Evolutionary conservation across 2,888 invertebrate species (phyloP).

Genomic region (Bombyx huttoni): DNA sequence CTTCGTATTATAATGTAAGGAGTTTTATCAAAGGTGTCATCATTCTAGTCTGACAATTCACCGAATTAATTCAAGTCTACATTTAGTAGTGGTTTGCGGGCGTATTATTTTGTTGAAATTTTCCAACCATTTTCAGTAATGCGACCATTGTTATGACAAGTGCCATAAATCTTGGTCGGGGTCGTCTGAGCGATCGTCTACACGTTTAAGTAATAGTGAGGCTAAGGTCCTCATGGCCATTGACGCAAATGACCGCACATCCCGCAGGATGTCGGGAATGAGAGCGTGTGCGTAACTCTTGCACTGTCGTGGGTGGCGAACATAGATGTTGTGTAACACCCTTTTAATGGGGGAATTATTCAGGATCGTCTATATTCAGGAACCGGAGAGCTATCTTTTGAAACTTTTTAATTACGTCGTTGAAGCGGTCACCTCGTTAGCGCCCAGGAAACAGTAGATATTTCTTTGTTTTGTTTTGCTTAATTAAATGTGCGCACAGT

Average conservation of each 20-base stretch:
- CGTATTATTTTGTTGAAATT: too few relatives aligned
- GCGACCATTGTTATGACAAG: slow-evolving; percentile 17
- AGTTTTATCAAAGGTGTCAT: slow-evolving; percentile 12
- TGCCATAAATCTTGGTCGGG: slow-evolving; percentile 37
- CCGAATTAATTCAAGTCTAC: too few relatives aligned
- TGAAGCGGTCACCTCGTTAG: slow-evolving; percentile 39
- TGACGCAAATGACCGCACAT: slow-evolving; percentile 60
- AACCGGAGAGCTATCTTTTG: slow-evolving; percentile 26
- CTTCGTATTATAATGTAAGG: slow-evolving; percentile 9
- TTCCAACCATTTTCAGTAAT: too few relatives aligned
- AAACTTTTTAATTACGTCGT: slow-evolving; percentile 42
- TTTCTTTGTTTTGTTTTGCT: slow-evolving; percentile 29
- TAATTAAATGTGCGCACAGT: slow-evolving; percentile 11
- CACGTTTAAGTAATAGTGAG: slow-evolving; percentile 27
- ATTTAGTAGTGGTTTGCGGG: too few relatives aligned
- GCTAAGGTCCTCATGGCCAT: slow-evolving; percentile 46
- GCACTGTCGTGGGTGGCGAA: slow-evolving; percentile 50
- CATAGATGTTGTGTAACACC: slow-evolving; percentile 47
- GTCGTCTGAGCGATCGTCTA: slow-evolving; percentile 56
- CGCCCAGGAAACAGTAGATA: slow-evolving; percentile 31
- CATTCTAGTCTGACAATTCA: slow-evolving; percentile 4
- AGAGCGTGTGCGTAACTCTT: slow-evolving; percentile 66
- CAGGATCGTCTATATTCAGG: slow-evolving; percentile 36
- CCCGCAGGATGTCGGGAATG: slow-evolving; percentile 69
- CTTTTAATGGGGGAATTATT: slow-evolving; percentile 61